phyloP scores from a whole-genome alignment of 1,140 invertebrate genomes.

The Drosophila guanche region DNA sequence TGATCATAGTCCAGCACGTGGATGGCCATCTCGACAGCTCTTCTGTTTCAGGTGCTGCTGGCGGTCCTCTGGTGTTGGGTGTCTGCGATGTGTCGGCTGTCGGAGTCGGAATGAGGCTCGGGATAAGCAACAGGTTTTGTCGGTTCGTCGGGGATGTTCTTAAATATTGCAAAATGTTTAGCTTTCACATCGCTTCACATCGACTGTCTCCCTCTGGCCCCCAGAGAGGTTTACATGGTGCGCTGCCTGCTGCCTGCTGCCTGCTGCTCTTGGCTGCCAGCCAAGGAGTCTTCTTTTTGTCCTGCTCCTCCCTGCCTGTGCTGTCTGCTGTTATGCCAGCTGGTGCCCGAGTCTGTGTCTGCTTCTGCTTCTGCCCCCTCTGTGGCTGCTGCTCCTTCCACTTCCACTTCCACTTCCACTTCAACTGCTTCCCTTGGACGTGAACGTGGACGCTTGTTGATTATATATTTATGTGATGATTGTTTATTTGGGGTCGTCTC shows the following conservation, averaged over 20 bases:
- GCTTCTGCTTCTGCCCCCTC: not conserved
- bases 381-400: not conserved
- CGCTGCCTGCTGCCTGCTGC: slow-evolving; percentile 10
- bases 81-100: too few relatives aligned
- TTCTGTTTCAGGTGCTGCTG: not conserved
- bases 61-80: not conserved
- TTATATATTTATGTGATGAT: slow-evolving; percentile 62
- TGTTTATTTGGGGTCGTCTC: slow-evolving; percentile 56
- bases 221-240: slow-evolving; percentile 40
- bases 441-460: slow-evolving; percentile 34
- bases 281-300: slow-evolving; percentile 29
- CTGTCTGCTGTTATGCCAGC: too few relatives aligned
- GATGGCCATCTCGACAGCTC: slow-evolving; percentile 84
- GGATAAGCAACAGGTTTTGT: slow-evolving; percentile 34
- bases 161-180: slow-evolving; percentile 59
- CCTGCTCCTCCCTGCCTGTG: not conserved
- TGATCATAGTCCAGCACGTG: slow-evolving; percentile 93
- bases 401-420: not conserved
- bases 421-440: not conserved
- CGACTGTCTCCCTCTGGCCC: slow-evolving; percentile 16
- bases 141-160: slow-evolving; percentile 7
- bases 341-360: slow-evolving; percentile 3
- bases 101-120: too few relatives aligned
- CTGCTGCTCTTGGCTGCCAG: slow-evolving; percentile 31
- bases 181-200: slow-evolving; percentile 47